Evolutionary conservation across 2,797 vertebrate species (phyloP).

Genomic region (Halcyon chelicuti): DNA sequence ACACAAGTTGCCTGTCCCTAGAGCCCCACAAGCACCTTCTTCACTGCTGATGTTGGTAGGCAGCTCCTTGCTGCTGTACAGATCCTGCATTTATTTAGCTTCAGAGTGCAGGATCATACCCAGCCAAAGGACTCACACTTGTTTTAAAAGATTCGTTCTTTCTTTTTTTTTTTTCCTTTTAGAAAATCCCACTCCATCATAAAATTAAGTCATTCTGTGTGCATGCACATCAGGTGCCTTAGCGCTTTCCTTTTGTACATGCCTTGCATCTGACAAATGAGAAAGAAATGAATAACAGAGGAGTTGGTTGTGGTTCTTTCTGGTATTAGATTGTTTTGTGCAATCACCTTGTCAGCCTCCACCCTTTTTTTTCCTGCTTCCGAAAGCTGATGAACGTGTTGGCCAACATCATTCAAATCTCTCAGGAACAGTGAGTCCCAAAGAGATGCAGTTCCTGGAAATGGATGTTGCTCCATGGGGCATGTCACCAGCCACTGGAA

Average conservation of each 20-base stretch:
- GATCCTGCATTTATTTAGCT: background rate
- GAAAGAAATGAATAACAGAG: background rate
- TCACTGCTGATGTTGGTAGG: background rate
- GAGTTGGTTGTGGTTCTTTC: background rate
- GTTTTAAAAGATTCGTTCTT: background rate
- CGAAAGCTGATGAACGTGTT: background rate
- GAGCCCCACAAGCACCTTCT: background rate
- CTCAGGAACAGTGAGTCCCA: background rate
- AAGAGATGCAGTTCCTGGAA: background rate
- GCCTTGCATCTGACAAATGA: background rate
- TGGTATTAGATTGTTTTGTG: background rate
- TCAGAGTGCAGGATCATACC: background rate
- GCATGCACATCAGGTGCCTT: too few species aligned
- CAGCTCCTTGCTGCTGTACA: background rate
- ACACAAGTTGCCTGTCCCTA: background rate
- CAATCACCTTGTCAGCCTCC: background rate
- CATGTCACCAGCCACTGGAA: rapidly evolving
- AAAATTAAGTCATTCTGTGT: background rate
- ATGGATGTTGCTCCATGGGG: background rate
- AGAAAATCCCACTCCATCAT: background rate
- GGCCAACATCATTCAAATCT: background rate
- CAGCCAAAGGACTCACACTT: background rate
- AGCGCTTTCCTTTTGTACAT: background rate
- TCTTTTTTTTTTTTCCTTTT: background rate
- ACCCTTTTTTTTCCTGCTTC: background rate